Conservation (phyloP, 2,888 invertebrate genomes). For the Dryocosmus kuriphilus region DNA sequence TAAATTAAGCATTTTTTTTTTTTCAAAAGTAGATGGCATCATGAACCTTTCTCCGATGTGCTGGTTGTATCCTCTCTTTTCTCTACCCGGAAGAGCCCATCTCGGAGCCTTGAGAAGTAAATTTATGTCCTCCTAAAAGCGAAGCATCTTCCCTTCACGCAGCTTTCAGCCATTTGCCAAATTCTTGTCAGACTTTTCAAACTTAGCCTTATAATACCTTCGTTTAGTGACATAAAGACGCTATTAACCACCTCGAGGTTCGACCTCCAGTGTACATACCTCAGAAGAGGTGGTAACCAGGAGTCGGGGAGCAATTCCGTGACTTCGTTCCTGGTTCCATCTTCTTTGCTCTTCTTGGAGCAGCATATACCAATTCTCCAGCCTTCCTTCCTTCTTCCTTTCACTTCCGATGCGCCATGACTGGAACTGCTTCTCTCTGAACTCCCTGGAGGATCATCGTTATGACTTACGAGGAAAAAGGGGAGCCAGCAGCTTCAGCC, state of each 20-base stretch:
- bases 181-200: constrained; percentile 34
- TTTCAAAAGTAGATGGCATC: constrained; percentile 2
- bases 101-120: not conserved
- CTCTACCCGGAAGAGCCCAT: not conserved
- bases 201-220: not conserved
- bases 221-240: constrained; percentile 45
- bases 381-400: constrained; percentile 47
- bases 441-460: constrained; percentile 59
- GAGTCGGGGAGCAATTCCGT: constrained; percentile 54
- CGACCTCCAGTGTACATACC: constrained; percentile 44
- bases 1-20: not conserved
- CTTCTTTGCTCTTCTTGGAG: constrained; percentile 48
- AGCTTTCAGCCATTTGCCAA: constrained; percentile 24
- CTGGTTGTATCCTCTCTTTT: not conserved
- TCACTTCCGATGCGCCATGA: constrained; percentile 37
- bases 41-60: not conserved
- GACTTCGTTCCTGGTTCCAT: constrained; percentile 45
- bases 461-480: constrained; percentile 64
- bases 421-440: constrained; percentile 37
- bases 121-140: constrained; percentile 19
- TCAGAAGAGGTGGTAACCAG: constrained; percentile 53
- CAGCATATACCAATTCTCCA: constrained; percentile 50
- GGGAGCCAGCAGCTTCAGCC: constrained; percentile 53
- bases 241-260: constrained; percentile 30
- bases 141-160: not conserved